Percentiles rank a stretch among this genome's conserved stretches.
These are phyloP conservation scores for Drosophila pruinosa DNA, from an alignment of 1,140 invertebrate species.

Conservation along the genomic window DNA sequence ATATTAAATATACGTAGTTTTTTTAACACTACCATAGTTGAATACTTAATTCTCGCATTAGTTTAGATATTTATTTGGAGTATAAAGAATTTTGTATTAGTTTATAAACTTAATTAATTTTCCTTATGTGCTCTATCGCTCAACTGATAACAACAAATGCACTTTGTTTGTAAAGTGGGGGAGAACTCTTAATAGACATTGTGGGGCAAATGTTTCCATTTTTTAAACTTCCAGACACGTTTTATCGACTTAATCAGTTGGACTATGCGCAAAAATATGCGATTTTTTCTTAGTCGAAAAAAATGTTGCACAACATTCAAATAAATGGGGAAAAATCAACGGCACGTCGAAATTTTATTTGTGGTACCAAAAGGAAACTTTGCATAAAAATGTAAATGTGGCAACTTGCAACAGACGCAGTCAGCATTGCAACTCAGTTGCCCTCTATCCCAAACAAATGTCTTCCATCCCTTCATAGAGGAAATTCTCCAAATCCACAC, in stretches of 20 bases:
- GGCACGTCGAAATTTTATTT: constrained; percentile 41
- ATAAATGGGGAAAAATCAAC: constrained; percentile 37
- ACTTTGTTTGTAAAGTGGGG: background rate
- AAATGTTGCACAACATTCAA: constrained; percentile 49
- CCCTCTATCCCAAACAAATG: background rate
- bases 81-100: too few relatives aligned
- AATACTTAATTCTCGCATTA: too few relatives aligned
- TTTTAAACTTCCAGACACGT: constrained; percentile 61
- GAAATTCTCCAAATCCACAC: background rate
- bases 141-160: background rate
- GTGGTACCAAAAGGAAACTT: constrained; percentile 27
- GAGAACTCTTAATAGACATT: background rate
- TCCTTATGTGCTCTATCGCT: too few relatives aligned
- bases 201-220: constrained; percentile 23
- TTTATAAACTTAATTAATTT: too few relatives aligned
- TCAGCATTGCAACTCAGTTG: background rate
- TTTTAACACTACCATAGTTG: too few relatives aligned
- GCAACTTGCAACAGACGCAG: constrained; percentile 47
- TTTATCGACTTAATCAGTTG: constrained; percentile 63
- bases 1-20: too few relatives aligned
- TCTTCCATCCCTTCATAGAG: background rate
- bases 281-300: constrained; percentile 27
- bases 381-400: constrained; percentile 58
- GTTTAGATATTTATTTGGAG: too few relatives aligned
- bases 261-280: background rate